phyloP scores from a whole-genome alignment of 2,797 vertebrate species.

The Atherinosoma microstoma region DNA sequence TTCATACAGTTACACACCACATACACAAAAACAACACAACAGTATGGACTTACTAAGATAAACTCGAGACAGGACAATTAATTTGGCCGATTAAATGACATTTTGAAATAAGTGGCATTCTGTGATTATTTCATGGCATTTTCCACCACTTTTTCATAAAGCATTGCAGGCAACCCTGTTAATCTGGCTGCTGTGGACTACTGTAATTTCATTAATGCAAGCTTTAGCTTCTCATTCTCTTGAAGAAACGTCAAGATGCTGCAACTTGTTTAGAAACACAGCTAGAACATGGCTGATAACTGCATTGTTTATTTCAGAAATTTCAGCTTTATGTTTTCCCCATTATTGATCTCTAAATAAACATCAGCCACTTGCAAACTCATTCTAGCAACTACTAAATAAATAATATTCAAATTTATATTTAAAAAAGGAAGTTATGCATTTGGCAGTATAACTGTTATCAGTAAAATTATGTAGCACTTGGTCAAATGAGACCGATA shows the following conservation, averaged over 20 bases:
- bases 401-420: not conserved
- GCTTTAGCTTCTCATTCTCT: not conserved
- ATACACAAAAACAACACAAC: not conserved
- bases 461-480: not conserved
- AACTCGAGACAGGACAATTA: not conserved
- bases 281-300: not conserved
- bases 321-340: not conserved
- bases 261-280: not conserved
- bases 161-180: not conserved
- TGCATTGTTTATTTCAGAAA: not conserved
- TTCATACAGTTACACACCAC: constrained; percentile 1
- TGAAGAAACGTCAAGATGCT: not conserved
- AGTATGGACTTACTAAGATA: not conserved
- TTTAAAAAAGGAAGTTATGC: not conserved
- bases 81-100: not conserved
- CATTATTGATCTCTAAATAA: not conserved
- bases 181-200: not conserved
- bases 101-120: not conserved
- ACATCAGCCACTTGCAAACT: not conserved
- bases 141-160: not conserved
- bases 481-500: not conserved
- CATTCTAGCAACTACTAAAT: not conserved
- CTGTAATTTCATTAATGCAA: not conserved
- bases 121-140: not conserved
- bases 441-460: not conserved